A percentile compares a stretch with the other conserved stretches of the same genome.
These are phyloP conservation scores for Microctenopoma lineatum DNA, from an alignment of 2,797 vertebrate species.

Conservation along the genomic window DNA sequence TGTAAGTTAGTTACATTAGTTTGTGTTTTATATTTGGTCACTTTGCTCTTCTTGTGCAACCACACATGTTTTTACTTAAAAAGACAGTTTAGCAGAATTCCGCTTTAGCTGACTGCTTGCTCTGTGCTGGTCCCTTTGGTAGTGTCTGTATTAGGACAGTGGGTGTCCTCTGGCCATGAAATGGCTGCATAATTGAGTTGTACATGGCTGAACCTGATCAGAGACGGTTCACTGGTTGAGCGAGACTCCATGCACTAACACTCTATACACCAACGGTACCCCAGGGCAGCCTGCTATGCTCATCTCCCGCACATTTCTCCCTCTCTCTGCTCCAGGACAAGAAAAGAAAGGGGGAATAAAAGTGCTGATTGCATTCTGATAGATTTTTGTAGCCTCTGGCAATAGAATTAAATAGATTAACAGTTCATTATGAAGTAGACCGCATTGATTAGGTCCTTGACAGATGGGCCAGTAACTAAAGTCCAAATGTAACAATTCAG, in stretches of 20 bases:
- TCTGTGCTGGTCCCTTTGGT: constrained; percentile 61
- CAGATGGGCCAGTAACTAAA: constrained; percentile 81
- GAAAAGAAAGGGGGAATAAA: constrained; percentile 51
- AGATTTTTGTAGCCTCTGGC: constrained; percentile 84
- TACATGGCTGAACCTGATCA: constrained; percentile 85
- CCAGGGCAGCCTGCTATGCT: constrained; percentile 70
- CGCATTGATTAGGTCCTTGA: constrained; percentile 82
- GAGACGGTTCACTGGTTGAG: constrained; percentile 84
- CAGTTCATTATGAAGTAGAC: constrained; percentile 86
- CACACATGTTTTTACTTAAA: constrained; percentile 21
- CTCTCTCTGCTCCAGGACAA: constrained; percentile 62
- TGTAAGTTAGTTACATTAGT: background rate
- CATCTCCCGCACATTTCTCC: constrained; percentile 65
- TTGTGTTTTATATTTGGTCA: constrained; percentile 21
- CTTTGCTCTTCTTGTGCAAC: constrained; percentile 6
- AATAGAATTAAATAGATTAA: constrained; percentile 86
- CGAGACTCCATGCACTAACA: constrained; percentile 77
- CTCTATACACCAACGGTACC: constrained; percentile 73
- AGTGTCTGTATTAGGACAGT: constrained; percentile 76
- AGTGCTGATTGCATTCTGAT: constrained; percentile 85
- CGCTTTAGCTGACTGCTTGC: constrained; percentile 42
- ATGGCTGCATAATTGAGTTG: constrained; percentile 85
- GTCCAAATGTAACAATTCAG: constrained; percentile 83
- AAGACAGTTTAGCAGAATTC: constrained; percentile 33
- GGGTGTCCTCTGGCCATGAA: constrained; percentile 81